Evolutionary conservation across 2,113 vertebrate species (phyloP).

Genomic region (Campylomormyrus numenius): DNA sequence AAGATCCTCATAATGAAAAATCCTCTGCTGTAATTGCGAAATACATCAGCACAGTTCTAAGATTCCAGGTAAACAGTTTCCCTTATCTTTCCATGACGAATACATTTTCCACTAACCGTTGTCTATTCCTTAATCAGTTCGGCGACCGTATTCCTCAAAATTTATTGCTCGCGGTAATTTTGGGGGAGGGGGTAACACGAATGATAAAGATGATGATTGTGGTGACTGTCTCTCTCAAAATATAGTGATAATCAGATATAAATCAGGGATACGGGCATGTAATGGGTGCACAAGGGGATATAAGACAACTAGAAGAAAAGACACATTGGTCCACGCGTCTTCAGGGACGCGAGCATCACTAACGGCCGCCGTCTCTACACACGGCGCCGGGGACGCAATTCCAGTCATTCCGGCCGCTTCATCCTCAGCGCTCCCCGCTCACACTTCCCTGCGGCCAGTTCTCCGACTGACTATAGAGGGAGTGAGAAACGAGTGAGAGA

Average conservation of each 20-base stretch:
- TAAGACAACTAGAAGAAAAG: neutral
- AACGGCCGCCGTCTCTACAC: neutral
- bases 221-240: neutral
- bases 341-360: neutral
- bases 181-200: neutral
- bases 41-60: neutral
- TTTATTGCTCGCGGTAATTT: neutral
- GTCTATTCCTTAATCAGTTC: neutral
- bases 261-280: neutral
- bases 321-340: neutral
- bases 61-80: neutral
- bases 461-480: conserved; percentile 29
- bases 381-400: neutral
- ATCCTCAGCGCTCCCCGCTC: neutral
- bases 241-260: neutral
- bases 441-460: conserved; percentile 38
- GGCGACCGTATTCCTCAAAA: neutral
- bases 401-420: neutral
- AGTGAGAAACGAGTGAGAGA: conserved; percentile 16
- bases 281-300: neutral
- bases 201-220: neutral
- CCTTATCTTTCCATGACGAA: conserved; percentile 15
- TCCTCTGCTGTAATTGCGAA: neutral
- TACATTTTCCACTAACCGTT: neutral
- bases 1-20: neutral